Conservation (phyloP, 2,888 invertebrate species). For the Luffia ferchaultella region DNA sequence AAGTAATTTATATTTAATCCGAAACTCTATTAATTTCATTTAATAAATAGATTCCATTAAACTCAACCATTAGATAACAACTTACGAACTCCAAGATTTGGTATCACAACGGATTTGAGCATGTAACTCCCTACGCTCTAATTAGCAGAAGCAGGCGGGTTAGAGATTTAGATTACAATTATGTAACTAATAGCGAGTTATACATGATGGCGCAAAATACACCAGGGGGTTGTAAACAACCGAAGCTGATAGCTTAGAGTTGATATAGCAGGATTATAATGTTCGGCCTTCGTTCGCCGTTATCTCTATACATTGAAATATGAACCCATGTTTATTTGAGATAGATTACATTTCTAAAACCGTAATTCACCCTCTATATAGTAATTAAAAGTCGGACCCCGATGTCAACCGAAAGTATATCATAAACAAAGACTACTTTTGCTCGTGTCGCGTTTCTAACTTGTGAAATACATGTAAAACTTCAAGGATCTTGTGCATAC, state of each 20-base stretch:
- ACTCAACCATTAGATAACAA: too few species aligned
- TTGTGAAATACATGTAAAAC: too few species aligned
- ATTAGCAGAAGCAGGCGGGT: neutral
- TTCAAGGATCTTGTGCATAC: too few species aligned
- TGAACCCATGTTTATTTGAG: neutral
- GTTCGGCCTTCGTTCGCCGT: neutral
- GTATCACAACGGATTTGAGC: neutral
- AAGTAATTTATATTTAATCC: too few species aligned
- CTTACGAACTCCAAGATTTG: neutral
- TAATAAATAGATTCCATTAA: too few species aligned
- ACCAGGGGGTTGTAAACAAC: neutral
- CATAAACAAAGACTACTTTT: too few species aligned
- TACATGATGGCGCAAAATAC: neutral
- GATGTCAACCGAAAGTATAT: too few species aligned
- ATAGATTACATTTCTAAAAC: neutral
- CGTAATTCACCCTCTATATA: neutral
- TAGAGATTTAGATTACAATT: neutral
- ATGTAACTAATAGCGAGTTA: neutral
- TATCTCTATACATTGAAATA: neutral
- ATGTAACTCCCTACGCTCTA: neutral
- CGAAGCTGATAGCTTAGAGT: neutral
- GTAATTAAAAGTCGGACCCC: too few species aligned
- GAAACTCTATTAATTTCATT: too few species aligned
- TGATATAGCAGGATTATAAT: neutral
- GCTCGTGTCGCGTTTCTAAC: too few species aligned